Conservation (phyloP, 2,888 invertebrate genomes). For the Ceramica pisi region DNA sequence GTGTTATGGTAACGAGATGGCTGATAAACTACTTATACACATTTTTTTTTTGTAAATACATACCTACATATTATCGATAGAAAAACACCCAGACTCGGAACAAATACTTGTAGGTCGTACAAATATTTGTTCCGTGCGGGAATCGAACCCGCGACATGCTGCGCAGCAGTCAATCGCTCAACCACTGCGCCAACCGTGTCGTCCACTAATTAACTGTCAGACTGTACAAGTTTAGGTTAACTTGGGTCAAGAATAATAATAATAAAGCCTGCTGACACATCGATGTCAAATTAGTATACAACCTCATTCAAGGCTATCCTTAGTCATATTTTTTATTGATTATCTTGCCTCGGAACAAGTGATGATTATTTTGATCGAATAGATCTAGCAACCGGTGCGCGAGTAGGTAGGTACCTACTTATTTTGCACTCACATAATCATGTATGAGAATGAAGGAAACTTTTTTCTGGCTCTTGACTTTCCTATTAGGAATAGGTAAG, state of each 20-base stretch:
- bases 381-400: constrained; percentile 1
- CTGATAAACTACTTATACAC: no score
- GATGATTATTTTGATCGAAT: constrained; percentile 14
- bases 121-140: no score
- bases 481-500: neutral
- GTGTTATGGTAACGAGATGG: no score
- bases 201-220: neutral
- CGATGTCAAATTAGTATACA: neutral
- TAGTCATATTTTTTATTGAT: constrained; percentile 17
- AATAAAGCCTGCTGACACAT: constrained; percentile 21
- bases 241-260: neutral
- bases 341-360: neutral
- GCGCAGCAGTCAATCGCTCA: no score
- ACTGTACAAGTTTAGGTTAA: neutral
- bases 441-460: neutral
- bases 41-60: no score
- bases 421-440: neutral
- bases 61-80: no score
- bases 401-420: no score
- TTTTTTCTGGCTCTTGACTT: neutral
- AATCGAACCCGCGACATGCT: no score
- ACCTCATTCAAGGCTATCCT: constrained; percentile 22
- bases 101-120: no score
- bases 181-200: no score
- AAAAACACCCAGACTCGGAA: no score